A percentile compares a stretch with the other conserved stretches of the same genome.
phyloP scores from a whole-genome alignment of 2,888 invertebrate species.

The Pollenia amentaria region DNA sequence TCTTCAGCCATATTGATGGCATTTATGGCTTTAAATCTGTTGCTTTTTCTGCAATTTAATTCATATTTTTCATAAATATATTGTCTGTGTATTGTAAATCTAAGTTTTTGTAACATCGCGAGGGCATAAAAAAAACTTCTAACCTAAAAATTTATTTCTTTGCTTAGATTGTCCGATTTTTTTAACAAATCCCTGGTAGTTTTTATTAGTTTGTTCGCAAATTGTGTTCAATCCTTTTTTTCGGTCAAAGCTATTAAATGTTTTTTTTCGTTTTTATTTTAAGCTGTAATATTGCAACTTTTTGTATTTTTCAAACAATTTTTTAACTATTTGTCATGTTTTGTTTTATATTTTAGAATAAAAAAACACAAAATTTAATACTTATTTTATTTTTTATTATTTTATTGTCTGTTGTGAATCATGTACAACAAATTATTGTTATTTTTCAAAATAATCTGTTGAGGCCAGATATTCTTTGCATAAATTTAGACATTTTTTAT shows the following conservation, averaged over 20 bases:
- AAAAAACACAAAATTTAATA: background rate
- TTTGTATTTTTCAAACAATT: conserved; percentile 32
- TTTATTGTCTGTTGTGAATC: conserved; percentile 48
- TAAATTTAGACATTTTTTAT: conserved; percentile 58
- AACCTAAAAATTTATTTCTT: conserved; percentile 43
- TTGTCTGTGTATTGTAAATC: background rate
- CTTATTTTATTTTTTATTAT: conserved; percentile 34
- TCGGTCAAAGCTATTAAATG: conserved; percentile 56
- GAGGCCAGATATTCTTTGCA: conserved; percentile 46
- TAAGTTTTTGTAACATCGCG: background rate
- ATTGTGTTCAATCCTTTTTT: conserved; percentile 41
- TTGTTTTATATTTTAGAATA: conserved; percentile 3
- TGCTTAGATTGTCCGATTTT: conserved; percentile 40
- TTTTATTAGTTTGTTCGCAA: conserved; percentile 26
- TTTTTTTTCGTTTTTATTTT: conserved; percentile 33
- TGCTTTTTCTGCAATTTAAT: conserved; percentile 40
- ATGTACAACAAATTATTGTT: conserved; percentile 61
- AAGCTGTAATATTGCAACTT: background rate
- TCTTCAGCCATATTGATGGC: conserved; percentile 24
- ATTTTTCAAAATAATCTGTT: conserved; percentile 54
- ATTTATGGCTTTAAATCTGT: conserved; percentile 56
- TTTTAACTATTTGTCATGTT: conserved; percentile 59
- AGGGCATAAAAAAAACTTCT: background rate
- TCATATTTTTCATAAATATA: conserved; percentile 12
- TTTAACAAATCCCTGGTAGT: conserved; percentile 1